Conservation (phyloP, 2,888 invertebrate species). For the Sminthurides aquaticus region DNA sequence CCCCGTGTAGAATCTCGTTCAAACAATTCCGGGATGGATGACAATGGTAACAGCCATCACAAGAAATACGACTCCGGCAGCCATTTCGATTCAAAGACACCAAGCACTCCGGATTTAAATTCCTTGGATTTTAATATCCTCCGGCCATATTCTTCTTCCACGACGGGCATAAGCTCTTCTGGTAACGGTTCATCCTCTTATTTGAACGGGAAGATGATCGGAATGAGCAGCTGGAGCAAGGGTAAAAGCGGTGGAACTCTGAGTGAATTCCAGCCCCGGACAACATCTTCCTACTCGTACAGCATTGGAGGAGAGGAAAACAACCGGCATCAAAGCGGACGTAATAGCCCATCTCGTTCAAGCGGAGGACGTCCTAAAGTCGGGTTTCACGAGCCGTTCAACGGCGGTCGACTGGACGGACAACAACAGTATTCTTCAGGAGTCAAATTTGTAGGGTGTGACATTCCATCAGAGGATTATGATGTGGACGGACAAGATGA, state of each 20-base stretch:
- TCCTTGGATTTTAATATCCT: conserved; percentile 16
- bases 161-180: too few species aligned
- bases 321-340: background rate
- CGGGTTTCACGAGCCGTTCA: too few species aligned
- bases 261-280: conserved; percentile 36
- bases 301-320: background rate
- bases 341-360: background rate
- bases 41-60: too few species aligned
- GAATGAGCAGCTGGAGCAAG: conserved; percentile 17
- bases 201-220: conserved; percentile 1
- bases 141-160: background rate
- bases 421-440: background rate
- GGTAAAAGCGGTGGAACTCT: conserved; percentile 10
- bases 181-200: background rate
- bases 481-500: background rate
- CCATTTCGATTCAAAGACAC: conserved; percentile 5
- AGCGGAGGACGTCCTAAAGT: too few species aligned
- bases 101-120: conserved; percentile 11
- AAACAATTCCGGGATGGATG: too few species aligned
- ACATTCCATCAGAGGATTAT: background rate
- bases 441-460: background rate
- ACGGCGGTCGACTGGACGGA: too few species aligned
- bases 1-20: conserved; percentile 11
- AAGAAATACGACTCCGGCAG: background rate
- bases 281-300: background rate